phyloP scores from a whole-genome alignment of 2,797 vertebrate genomes.

The Melopsittacus undulatus region DNA sequence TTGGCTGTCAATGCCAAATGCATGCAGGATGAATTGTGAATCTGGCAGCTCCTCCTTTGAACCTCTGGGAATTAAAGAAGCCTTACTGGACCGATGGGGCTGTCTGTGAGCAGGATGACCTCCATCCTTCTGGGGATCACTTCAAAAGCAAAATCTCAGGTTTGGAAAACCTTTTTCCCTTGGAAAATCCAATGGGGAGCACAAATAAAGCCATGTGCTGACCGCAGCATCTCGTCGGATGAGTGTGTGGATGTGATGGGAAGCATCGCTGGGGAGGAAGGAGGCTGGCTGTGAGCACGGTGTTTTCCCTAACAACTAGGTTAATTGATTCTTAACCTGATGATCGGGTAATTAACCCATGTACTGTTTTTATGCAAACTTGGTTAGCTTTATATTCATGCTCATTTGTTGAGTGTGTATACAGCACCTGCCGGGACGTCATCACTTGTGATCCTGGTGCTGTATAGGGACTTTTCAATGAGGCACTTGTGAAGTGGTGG shows the following conservation, averaged over 20 bases:
- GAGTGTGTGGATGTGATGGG: fast-evolving
- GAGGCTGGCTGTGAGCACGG: fast-evolving
- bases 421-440: neutral
- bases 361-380: neutral
- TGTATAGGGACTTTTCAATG: neutral
- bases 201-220: neutral
- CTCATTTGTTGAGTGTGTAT: neutral
- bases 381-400: neutral
- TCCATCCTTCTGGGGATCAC: fast-evolving
- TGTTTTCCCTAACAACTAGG: neutral
- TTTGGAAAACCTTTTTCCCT: neutral
- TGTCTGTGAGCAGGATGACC: fast-evolving
- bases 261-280: neutral
- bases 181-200: neutral
- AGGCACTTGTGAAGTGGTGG: neutral
- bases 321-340: neutral
- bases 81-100: fast-evolving
- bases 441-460: neutral
- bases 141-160: neutral
- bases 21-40: neutral
- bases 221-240: fast-evolving
- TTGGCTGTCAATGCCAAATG: fast-evolving
- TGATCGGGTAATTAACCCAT: neutral
- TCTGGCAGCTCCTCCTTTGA: neutral
- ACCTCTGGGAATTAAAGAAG: neutral